Conservation (phyloP, 2,113 vertebrate genomes). For the Rhipidura dahli region DNA sequence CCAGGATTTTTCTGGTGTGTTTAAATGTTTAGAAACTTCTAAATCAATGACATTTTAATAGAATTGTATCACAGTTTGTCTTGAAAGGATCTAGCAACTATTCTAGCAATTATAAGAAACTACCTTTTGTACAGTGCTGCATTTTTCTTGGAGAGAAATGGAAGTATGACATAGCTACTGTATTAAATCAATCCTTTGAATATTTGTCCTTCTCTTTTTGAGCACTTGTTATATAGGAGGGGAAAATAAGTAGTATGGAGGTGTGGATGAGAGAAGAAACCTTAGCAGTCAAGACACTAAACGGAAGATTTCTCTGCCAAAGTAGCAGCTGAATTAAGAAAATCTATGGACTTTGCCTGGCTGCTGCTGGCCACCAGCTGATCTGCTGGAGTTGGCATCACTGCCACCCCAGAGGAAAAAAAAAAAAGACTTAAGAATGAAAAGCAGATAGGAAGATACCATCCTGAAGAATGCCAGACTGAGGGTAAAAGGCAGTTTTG, state of each 20-base stretch:
- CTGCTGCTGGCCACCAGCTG: background rate
- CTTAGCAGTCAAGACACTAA: background rate
- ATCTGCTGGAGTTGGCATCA: background rate
- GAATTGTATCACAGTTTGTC: background rate
- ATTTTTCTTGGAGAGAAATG: background rate
- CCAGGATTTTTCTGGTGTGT: background rate
- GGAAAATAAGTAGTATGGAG: background rate
- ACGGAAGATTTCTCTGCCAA: background rate
- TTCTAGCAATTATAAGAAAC: background rate
- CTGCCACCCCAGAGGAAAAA: background rate
- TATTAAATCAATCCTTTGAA: background rate
- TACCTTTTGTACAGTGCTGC: background rate
- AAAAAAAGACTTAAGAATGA: background rate
- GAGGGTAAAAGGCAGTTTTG: background rate
- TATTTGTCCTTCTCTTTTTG: background rate
- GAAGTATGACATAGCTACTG: background rate
- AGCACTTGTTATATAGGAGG: background rate
- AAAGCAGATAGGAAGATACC: background rate
- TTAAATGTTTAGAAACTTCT: background rate
- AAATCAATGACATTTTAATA: background rate
- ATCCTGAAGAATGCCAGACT: background rate
- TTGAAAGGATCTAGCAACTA: background rate
- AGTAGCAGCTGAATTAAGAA: background rate
- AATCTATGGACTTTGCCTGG: background rate
- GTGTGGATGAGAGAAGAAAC: background rate